These are phyloP conservation scores for Meteorus colon DNA, from an alignment of 2,888 invertebrate genomes.

Conservation along the genomic window DNA sequence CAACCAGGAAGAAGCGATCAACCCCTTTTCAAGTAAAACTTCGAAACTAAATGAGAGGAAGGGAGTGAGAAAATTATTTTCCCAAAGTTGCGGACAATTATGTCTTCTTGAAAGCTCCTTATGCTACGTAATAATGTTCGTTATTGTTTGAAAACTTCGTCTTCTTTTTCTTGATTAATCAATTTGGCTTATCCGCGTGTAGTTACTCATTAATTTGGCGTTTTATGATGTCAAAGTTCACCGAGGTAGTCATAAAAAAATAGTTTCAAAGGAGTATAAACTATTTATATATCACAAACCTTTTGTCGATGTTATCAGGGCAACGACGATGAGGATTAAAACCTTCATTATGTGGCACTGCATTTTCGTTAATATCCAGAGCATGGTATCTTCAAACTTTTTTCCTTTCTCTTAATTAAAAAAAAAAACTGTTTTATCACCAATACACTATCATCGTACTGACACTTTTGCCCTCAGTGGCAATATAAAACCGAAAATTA, in stretches of 20 bases:
- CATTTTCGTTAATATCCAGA: slow-evolving; percentile 59
- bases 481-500: not conserved
- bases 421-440: slow-evolving; percentile 52
- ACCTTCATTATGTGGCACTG: slow-evolving; percentile 49
- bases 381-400: slow-evolving; percentile 40
- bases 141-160: slow-evolving; percentile 15
- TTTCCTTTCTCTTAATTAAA: slow-evolving; percentile 13
- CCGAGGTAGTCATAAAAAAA: not conserved
- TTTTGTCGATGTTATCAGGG: slow-evolving; percentile 51
- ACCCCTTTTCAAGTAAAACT: not conserved
- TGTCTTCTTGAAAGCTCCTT: slow-evolving; percentile 31
- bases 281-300: slow-evolving; percentile 48
- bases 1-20: not conserved
- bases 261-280: not conserved
- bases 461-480: slow-evolving; percentile 35
- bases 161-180: slow-evolving; percentile 16
- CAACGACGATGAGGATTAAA: slow-evolving; percentile 49
- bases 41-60: not conserved
- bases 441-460: slow-evolving; percentile 55
- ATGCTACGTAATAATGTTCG: slow-evolving; percentile 19
- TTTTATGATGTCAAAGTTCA: slow-evolving; percentile 13
- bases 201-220: slow-evolving; percentile 10
- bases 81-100: slow-evolving; percentile 29
- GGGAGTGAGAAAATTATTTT: slow-evolving; percentile 8
- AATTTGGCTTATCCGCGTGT: not conserved